Conservation (phyloP, 35 echinoderm and acorn worm genomes). For the Heliocidaris erythrogramma region DNA sequence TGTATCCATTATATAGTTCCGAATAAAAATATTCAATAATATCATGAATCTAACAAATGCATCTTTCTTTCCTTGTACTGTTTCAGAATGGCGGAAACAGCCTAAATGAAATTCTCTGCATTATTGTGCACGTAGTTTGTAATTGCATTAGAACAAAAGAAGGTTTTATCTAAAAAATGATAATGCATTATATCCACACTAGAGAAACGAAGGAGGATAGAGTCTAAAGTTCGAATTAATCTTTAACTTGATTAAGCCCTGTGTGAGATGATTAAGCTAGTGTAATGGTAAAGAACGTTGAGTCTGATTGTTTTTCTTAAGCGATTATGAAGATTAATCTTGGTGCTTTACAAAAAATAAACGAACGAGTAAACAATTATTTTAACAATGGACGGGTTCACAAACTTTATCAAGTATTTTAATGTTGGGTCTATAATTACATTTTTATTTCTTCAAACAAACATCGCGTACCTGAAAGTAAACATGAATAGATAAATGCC, state of each 20-base stretch:
- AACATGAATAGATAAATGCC: no score
- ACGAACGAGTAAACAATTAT: background rate
- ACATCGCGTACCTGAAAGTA: no score
- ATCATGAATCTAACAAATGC: background rate
- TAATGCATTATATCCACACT: background rate
- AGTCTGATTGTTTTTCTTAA: background rate
- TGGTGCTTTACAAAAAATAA: background rate
- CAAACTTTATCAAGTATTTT: background rate
- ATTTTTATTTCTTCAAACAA: no score
- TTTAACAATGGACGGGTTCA: background rate
- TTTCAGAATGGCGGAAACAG: background rate
- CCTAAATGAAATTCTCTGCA: background rate
- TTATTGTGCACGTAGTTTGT: background rate
- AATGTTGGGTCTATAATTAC: background rate
- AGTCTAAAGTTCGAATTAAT: conserved; percentile 6
- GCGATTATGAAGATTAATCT: background rate
- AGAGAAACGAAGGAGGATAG: background rate
- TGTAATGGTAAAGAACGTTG: background rate
- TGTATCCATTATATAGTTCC: background rate
- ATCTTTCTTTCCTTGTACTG: background rate
- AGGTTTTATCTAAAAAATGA: background rate
- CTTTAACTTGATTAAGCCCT: background rate
- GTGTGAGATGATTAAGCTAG: background rate
- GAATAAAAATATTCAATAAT: background rate
- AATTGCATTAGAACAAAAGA: background rate